A percentile compares a stretch with the other conserved stretches of the same genome.
These are phyloP conservation scores for Solenodon paradoxus DNA, from an alignment of 2,113 vertebrate genomes.

Conservation along the genomic window DNA sequence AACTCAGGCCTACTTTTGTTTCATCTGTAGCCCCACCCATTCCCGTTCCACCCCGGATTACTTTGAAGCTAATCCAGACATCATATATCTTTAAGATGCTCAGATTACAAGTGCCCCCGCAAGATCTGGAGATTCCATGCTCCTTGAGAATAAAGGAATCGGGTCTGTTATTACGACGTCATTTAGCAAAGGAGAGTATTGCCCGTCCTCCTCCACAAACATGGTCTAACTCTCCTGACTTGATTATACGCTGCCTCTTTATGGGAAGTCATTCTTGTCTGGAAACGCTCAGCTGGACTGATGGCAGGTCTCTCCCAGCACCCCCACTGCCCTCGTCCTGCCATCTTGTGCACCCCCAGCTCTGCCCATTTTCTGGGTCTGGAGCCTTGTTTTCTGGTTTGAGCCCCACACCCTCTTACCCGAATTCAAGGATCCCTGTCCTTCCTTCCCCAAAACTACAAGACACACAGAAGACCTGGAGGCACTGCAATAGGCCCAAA, in stretches of 20 bases:
- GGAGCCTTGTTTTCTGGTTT: neutral
- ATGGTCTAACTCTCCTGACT: neutral
- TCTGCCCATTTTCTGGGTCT: neutral
- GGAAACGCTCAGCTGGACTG: neutral
- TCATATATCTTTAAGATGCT: constrained; percentile 72
- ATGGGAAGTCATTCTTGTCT: neutral
- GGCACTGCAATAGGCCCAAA: neutral
- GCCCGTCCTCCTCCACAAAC: constrained; percentile 23
- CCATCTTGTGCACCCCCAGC: neutral
- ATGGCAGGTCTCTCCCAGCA: neutral
- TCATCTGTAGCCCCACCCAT: constrained; percentile 41
- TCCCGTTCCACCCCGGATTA: neutral
- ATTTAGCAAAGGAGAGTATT: neutral
- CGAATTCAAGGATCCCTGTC: neutral
- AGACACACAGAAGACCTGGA: neutral
- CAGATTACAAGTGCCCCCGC: constrained; percentile 20
- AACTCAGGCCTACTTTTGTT: constrained; percentile 41
- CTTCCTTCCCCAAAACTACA: neutral
- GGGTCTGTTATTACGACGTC: neutral
- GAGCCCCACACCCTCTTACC: neutral
- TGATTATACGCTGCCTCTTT: neutral
- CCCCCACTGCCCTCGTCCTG: neutral
- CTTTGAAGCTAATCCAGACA: constrained; percentile 75
- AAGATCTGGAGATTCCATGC: constrained; percentile 40
- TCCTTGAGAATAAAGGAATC: constrained; percentile 52